A percentile compares a stretch with the other conserved stretches of the same genome.
Conservation (phyloP, 2,797 vertebrate genomes). For the Nannoperca australis region DNA sequence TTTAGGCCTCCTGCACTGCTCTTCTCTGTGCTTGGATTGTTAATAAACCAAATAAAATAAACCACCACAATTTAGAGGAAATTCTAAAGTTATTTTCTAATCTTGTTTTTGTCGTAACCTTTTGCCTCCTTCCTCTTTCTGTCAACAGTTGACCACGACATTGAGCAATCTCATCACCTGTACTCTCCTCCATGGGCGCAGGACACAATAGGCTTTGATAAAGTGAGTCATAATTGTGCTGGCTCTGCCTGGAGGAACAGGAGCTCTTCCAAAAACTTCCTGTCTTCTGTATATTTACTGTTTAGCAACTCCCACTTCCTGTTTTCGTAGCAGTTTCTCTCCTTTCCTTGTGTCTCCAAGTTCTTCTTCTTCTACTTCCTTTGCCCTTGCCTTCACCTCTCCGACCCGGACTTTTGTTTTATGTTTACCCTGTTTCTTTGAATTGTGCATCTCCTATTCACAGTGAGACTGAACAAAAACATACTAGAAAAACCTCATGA, state of each 20-base stretch:
- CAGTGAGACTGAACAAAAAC: not conserved
- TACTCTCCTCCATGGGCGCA: constrained; percentile 80
- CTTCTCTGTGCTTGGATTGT: constrained; percentile 12
- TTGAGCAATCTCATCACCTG: constrained; percentile 89
- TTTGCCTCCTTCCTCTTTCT: constrained; percentile 7
- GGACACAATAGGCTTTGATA: constrained; percentile 93
- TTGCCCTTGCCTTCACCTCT: not conserved
- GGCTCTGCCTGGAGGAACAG: constrained; percentile 18
- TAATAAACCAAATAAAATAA: constrained; percentile 41
- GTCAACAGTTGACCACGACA: constrained; percentile 89
- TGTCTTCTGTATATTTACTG: constrained; percentile 21
- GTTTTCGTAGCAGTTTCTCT: constrained; percentile 7
- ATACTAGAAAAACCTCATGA: not conserved
- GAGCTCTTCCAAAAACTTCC: not conserved
- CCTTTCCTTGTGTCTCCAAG: not conserved
- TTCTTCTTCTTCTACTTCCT: not conserved
- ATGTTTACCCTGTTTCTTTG: not conserved
- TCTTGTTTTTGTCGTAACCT: constrained; percentile 38
- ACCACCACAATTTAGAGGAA: constrained; percentile 38
- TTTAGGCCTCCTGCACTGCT: not conserved
- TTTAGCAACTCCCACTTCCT: constrained; percentile 25
- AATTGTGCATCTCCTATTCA: not conserved
- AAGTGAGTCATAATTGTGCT: constrained; percentile 83
- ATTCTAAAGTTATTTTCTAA: constrained; percentile 15
- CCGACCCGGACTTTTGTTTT: not conserved